Base-by-base conservation (phyloP, 2,797 vertebrate species). In the Protosalanx chinensis region DNA sequence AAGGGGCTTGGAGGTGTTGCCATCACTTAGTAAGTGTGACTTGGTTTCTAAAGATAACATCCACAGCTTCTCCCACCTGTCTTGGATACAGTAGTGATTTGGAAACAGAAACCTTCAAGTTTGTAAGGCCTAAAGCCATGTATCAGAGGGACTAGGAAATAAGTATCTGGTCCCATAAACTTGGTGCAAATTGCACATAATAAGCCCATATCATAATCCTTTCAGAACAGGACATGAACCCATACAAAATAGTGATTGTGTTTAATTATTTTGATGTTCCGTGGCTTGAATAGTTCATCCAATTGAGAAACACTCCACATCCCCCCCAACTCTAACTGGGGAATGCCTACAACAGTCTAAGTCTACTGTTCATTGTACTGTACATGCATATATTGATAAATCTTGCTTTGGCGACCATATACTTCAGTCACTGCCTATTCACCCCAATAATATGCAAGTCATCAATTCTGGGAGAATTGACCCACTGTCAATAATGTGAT, bases 31-130 rank as follows among this genome's bases (percentile, higher is more conserved):
- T 23, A 6, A 63, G 37, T 5, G n/a, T 27, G 64, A 5, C 37
- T 49, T 29, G 37, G 64, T 65, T 23, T 12, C 46, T 65, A 20
- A 23, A 66, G 41, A 66, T 35, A n/a, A 65, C 35, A 65, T 62
- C 60, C 16, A 62, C 59, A 29, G 59, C 16, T 16, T 5, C 30
- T 6, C 15, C 5, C 15, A 37, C 23, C 18, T 20, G 33, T 35
- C 15, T 35, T 64, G 41, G 12, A 41, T 33, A 18, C 16, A 64
- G 62, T 46, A 4, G 18, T 18, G 61, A 6, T 63, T 16, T 58
- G 56, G 56, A 7, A 20, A 7, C 23, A 23, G 18, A 6, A 10
- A 63, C 30, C 29, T 46, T n/a, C 20, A 33, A 18, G 20, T 30
- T 32, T 30, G 30, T 16, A 1, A 13, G 10, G 59, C 29, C 29